Evolutionary conservation across 2,113 vertebrate species (phyloP).

Genomic region (Pluvianellus socialis): DNA sequence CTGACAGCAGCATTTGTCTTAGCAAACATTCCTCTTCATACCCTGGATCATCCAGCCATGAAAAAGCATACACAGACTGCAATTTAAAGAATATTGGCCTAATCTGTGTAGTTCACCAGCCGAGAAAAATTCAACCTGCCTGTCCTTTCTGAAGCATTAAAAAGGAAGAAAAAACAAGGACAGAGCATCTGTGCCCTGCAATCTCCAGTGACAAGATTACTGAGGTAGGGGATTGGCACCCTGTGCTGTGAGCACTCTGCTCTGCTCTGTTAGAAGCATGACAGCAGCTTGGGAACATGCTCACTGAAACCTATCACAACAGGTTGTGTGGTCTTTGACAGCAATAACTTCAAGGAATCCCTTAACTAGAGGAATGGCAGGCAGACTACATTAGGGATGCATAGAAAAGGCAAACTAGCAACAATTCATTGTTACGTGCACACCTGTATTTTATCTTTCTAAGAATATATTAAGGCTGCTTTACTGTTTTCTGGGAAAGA

Average conservation of each 20-base stretch:
- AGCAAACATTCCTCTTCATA: slow-evolving; percentile 65
- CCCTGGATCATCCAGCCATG: slow-evolving; percentile 39
- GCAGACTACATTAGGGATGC: neutral
- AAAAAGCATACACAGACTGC: slow-evolving; percentile 54
- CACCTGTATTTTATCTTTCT: neutral
- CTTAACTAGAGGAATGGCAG: neutral
- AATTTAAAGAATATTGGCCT: slow-evolving; percentile 56
- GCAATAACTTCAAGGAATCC: neutral
- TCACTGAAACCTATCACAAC: neutral
- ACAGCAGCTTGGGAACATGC: neutral
- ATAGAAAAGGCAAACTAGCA: neutral
- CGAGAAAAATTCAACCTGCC: slow-evolving; percentile 27
- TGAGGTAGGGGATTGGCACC: neutral
- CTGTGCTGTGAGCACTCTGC: neutral
- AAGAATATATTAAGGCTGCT: neutral
- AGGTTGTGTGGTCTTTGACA: neutral
- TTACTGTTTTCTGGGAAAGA: neutral
- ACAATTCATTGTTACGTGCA: neutral
- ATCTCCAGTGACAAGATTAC: neutral
- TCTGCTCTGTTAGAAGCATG: neutral
- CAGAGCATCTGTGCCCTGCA: neutral
- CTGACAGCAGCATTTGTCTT: slow-evolving; percentile 70
- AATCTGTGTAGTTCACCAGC: slow-evolving; percentile 21
- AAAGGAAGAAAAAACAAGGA: neutral
- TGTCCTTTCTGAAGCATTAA: neutral